Evolutionary conservation across 2,797 vertebrate genomes (phyloP), one percentile per base, ranked within the genome.

Genomic region (Steatocranus sp.): DNA sequence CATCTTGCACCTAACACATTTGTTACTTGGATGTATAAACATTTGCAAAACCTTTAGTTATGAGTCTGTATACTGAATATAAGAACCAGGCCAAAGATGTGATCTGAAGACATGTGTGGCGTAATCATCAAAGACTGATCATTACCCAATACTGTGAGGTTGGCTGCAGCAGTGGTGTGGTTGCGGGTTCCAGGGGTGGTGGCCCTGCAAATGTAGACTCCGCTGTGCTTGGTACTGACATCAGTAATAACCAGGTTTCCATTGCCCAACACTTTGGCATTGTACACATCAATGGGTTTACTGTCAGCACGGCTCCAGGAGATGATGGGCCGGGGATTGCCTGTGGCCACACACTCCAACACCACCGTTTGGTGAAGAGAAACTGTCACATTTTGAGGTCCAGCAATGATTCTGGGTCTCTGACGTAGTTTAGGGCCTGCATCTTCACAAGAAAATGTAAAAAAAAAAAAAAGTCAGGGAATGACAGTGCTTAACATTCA

Each of bases 281-380:
- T 98, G 92, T 98, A 99, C 75, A 99, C 98, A 1, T 99, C 98
- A 4, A 99, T 99, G 89, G 99, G 97, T 92, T 97, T 98, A 61
- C 98, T 97, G 93, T 99, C 99, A 86, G 88, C 96, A 9, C 96
- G 97, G 90, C 98, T 99, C 99, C 99, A 99, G 76, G 99, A 99
- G 92, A 99, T 96, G 88, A 99, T 97, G 43, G 99, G 99, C 80
- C 96, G 97, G 56, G 99, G 98, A 84, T 97, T 97, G 56, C 99
- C 99, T 7, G 96, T 97, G 85, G 99, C 98, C 80, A 98, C 90
- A 79, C 99, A 99, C 93, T 99, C 99, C 90, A 99, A 88, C 76
- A 99, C 96, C 74, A 97, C 97, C 3, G 97, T 98, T 82, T 97
- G 97, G 90, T 97, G 97, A 76, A 97, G 94, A 70, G 97, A 95